Base-by-base conservation (phyloP, 2,888 invertebrate genomes). In the Tyria jacobaeae region DNA sequence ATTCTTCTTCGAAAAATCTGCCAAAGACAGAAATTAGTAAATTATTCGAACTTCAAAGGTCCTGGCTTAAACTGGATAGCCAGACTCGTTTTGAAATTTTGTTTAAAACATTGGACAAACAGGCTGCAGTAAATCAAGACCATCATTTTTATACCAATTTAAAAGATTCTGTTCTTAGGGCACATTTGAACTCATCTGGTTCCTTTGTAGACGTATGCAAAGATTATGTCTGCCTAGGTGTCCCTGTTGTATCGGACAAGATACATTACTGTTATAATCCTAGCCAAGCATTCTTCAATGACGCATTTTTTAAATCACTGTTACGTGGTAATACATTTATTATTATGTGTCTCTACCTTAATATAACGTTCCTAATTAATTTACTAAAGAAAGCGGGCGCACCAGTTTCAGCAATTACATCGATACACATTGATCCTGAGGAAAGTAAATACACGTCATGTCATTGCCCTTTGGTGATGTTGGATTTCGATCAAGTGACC, bases 151-250 rank as follows among this genome's bases (percentile, higher is more conserved):
- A 52, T 37, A 44, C 39, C 39, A 47, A 35, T 34, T n/a, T 48
- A 21, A 35, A 31, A 70, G 34, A 70, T 68, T 0, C 57, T 70
- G 47, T 75, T 68, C 48, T 53, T 31, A 37, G 25, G n/a, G 17
- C 44, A 0, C 34, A 52, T 15, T 5, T 34, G 17, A 37, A 55
- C 37, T 27, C 57, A 0, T 17, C 44, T 7, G 53, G 60, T n/a
- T 62, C 65, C 31, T 76, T 74, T 49, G 59, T 75, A 10, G 61
- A 71, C 31, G 64, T 73, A 0, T 60, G 63, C 3, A 68, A 73
- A 48, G 68, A 70, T 53, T 72, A 65, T 27, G 53, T 80, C 17
- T 82, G 80, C 24, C 27, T 64, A 5, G 77, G 71, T 12, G 37
- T 73, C 55, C 55, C 35, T 12, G 34, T 50, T 7, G 58, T 58